A percentile compares a stretch with the other conserved stretches of the same genome.
phyloP scores from a whole-genome alignment of 2,113 vertebrate species.

The Bothrops jararaca region DNA sequence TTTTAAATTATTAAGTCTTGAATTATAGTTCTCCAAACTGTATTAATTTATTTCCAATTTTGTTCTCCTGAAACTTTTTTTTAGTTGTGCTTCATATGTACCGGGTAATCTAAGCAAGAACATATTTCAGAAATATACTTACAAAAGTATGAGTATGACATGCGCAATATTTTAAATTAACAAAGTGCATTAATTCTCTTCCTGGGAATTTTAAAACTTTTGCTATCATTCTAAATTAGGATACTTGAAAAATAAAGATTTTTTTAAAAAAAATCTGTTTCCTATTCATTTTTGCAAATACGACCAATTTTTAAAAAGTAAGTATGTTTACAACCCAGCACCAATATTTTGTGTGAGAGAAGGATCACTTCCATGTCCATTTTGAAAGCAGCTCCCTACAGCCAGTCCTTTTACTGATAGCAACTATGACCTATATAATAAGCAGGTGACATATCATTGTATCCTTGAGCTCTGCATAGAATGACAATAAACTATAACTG shows the following conservation, averaged over 20 bases:
- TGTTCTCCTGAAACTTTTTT: constrained; percentile 6
- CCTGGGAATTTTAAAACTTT: not conserved
- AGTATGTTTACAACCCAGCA: not conserved
- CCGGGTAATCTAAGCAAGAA: not conserved
- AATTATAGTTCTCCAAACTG: constrained; percentile 29
- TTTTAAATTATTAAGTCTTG: constrained; percentile 17
- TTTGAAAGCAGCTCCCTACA: not conserved
- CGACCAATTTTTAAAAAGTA: not conserved
- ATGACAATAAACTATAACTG: not conserved
- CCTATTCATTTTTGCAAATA: not conserved
- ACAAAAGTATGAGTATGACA: not conserved
- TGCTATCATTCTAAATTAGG: not conserved
- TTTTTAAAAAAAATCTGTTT: not conserved
- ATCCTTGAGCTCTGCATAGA: not conserved
- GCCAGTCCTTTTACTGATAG: not conserved
- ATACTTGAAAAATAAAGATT: not conserved
- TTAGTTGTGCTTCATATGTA: constrained; percentile 1
- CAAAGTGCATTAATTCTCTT: not conserved
- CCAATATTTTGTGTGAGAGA: not conserved
- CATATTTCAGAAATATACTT: not conserved
- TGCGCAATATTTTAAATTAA: not conserved
- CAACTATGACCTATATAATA: not conserved
- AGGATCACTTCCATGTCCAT: not conserved
- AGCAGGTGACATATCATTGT: not conserved
- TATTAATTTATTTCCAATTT: constrained; percentile 3